Conservation (phyloP, 2,888 invertebrate species). For the Gastracanthus pulcherrimus region DNA sequence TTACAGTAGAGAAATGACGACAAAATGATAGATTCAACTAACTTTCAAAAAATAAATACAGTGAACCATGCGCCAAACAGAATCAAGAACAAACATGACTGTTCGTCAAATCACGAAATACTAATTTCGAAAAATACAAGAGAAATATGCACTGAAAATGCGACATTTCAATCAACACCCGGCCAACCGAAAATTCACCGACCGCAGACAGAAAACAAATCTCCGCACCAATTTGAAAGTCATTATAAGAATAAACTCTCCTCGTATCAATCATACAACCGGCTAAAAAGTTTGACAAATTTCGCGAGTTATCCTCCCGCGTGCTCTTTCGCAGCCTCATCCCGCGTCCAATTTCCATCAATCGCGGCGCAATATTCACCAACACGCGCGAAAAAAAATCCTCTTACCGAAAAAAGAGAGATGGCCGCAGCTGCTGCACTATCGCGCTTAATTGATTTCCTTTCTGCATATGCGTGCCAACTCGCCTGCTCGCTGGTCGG, state of each 20-base stretch:
- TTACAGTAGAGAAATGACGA: too few species aligned
- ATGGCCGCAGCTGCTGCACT: background rate
- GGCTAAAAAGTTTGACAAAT: conserved; percentile 41
- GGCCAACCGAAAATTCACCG: too few species aligned
- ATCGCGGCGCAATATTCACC: conserved; percentile 45
- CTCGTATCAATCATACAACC: conserved; percentile 27
- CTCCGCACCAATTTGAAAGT: conserved; percentile 29
- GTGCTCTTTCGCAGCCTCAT: conserved; percentile 30
- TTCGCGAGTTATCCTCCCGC: background rate
- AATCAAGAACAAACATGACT: too few species aligned
- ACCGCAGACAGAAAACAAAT: too few species aligned
- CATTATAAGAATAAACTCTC: conserved; percentile 21
- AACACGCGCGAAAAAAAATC: conserved; percentile 12
- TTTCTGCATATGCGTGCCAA: conserved; percentile 17
- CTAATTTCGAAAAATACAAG: background rate
- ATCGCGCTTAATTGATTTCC: conserved; percentile 56
- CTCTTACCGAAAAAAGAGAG: conserved; percentile 17
- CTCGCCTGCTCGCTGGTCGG: background rate
- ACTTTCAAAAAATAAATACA: too few species aligned
- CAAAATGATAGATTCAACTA: too few species aligned
- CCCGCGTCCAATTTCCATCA: conserved; percentile 50
- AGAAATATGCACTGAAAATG: background rate
- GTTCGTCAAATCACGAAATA: too few species aligned
- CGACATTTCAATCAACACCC: background rate
- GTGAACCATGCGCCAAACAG: too few species aligned